Percentiles rank a stretch among this genome's conserved stretches.
Evolutionary conservation across 2,888 invertebrate species (phyloP).

Genomic region (Colletes collaris): DNA sequence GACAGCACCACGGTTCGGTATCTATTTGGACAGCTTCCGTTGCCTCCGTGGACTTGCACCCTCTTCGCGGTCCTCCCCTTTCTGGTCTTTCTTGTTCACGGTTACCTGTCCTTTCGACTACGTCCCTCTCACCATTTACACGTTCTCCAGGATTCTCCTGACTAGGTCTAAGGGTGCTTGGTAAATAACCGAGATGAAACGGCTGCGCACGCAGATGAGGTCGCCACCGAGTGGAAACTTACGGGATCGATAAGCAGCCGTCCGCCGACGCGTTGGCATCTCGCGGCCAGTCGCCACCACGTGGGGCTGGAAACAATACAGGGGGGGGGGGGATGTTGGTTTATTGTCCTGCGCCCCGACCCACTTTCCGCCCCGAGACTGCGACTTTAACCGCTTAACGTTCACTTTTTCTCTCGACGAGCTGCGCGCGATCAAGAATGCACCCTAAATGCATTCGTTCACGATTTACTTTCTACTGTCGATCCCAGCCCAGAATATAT

Average conservation of each 20-base stretch:
- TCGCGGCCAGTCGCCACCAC: conserved; percentile 61
- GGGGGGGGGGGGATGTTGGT: conserved; percentile 35
- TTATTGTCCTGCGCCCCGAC: conserved; percentile 60
- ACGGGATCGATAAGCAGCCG: conserved; percentile 71
- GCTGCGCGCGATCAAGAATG: too few species aligned
- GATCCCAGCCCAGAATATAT: too few species aligned
- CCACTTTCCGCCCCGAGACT: conserved; percentile 43
- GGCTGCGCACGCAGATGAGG: conserved; percentile 71
- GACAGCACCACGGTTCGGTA: too few species aligned
- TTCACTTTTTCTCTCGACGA: too few species aligned
- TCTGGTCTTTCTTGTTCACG: not conserved
- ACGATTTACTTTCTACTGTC: too few species aligned
- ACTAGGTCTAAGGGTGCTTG: conserved; percentile 54
- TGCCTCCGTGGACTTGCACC: not conserved
- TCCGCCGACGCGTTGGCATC: conserved; percentile 65
- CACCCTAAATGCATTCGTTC: too few species aligned
- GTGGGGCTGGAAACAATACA: conserved; percentile 49
- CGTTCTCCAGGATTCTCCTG: conserved; percentile 61
- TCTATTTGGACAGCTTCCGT: not conserved
- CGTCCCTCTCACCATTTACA: conserved; percentile 57
- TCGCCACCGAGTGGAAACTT: conserved; percentile 71
- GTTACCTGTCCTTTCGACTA: conserved; percentile 33
- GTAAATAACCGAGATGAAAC: conserved; percentile 58
- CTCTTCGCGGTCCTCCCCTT: conserved; percentile 10
- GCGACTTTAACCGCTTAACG: conserved; percentile 4